These are phyloP conservation scores for Tringa solitaria DNA, from an alignment of 2,113 vertebrate species.

Conservation along the genomic window DNA sequence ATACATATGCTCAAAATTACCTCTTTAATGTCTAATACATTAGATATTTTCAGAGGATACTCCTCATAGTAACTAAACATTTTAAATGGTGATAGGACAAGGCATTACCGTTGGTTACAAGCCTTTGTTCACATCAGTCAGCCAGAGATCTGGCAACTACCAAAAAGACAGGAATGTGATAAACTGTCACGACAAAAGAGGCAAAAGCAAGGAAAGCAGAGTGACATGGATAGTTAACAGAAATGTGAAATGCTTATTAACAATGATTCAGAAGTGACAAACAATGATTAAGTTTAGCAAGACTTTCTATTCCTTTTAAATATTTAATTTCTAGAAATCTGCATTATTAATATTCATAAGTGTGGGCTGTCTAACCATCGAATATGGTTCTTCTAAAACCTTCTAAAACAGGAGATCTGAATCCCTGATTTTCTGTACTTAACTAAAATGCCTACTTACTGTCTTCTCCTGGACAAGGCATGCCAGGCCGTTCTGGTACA, in stretches of 20 bases:
- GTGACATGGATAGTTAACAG: neutral
- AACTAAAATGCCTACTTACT: slow-evolving; percentile 81
- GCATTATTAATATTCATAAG: neutral
- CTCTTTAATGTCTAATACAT: neutral
- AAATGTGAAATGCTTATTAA: slow-evolving; percentile 42
- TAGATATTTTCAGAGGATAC: neutral
- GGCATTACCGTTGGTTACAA: neutral
- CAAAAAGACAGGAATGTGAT: neutral
- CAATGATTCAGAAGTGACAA: slow-evolving; percentile 33
- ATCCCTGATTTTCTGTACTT: neutral
- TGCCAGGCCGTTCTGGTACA: slow-evolving; percentile 93
- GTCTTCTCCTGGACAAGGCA: slow-evolving; percentile 97
- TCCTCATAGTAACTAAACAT: neutral
- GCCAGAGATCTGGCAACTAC: neutral
- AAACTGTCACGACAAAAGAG: neutral
- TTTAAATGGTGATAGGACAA: neutral
- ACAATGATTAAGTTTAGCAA: neutral
- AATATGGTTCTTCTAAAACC: neutral
- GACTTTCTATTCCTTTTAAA: neutral
- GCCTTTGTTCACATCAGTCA: neutral
- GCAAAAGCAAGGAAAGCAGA: slow-evolving; percentile 47
- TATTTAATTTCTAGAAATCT: neutral
- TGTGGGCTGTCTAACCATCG: neutral
- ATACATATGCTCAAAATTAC: neutral
- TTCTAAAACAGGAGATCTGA: neutral